A percentile compares a stretch with the other conserved stretches of the same genome.
These are phyloP conservation scores for Trichogramma dendrolimi DNA, from an alignment of 2,888 invertebrate species.

Conservation along the genomic window DNA sequence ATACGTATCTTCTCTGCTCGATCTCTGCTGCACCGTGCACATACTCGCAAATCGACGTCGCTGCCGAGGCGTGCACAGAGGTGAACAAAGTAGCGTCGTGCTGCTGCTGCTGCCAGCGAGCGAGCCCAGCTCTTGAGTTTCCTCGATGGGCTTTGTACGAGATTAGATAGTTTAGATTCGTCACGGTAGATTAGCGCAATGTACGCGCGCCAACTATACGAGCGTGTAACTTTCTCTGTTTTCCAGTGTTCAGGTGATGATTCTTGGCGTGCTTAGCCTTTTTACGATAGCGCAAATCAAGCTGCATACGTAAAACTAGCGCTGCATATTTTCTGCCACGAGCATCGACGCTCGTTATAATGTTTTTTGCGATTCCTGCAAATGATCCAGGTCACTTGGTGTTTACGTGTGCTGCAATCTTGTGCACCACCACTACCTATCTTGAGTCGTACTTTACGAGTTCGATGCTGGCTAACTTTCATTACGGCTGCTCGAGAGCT, in stretches of 20 bases:
- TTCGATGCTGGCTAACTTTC: too few species aligned
- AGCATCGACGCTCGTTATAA: background rate
- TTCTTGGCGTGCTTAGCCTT: too few species aligned
- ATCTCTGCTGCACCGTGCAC: too few species aligned
- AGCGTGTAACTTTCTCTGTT: conserved; percentile 30
- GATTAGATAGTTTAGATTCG: conserved; percentile 29
- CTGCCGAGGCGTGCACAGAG: too few species aligned
- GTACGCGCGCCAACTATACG: conserved; percentile 3
- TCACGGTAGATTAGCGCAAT: conserved; percentile 25
- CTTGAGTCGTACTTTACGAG: too few species aligned
- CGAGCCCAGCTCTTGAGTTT: background rate
- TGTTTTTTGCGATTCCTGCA: conserved; percentile 23
- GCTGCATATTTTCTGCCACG: too few species aligned
- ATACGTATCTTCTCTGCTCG: too few species aligned
- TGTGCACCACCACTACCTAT: background rate
- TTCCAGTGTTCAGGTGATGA: conserved; percentile 13
- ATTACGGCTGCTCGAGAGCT: too few species aligned
- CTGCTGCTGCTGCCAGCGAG: background rate
- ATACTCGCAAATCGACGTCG: too few species aligned
- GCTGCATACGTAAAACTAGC: too few species aligned
- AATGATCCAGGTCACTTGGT: conserved; percentile 15
- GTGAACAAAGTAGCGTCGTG: too few species aligned
- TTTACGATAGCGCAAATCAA: too few species aligned
- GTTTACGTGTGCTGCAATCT: conserved; percentile 7
- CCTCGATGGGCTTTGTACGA: conserved; percentile 12